Base-by-base conservation (phyloP, 2,113 vertebrate species). In the Thymallus thymallus region DNA sequence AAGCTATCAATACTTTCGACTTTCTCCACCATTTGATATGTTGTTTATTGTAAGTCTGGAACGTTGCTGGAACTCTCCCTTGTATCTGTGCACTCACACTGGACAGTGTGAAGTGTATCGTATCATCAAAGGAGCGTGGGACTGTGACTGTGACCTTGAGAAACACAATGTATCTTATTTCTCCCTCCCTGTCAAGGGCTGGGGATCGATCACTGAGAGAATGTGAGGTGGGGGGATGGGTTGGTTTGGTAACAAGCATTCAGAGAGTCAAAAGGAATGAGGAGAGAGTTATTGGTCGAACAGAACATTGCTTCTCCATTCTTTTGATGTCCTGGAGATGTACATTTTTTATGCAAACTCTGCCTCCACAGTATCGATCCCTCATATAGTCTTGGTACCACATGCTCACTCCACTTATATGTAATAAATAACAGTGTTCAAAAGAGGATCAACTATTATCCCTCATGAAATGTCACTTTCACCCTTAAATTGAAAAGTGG, bases 61-160 rank as follows among this genome's bases (percentile, higher is more conserved):
- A 74, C 80, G 82, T 81, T 20, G 22, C 80, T 79, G 76, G 74
- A 81, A 82, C 76, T 71, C 74, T 77, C 72, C 75, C 74, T 81
- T 87, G 83, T 86, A 78, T 71, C 26, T 76, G 75, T 78, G 80
- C 68, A 29, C 85, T 85, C 78, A 41, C 81, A 72, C 0, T 61
- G 26, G 82, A 82, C 60, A 16, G 76, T 77, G 81, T 85, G 82
- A 90, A 84, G 87, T 87, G 78, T 87, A 85, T 86, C 74, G 14
- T 71, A 82, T 90, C 80, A 84, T 88, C 75, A 69, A 78, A 77
- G 78, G 76, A 82, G 77, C 72, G 80, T 75, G 77, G 84, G 84
- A 85, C 82, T 83, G 84, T 81, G 82, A 86, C 74, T 30, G 77
- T 85, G 90, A 89, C 90, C 90, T 90, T 91, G 89, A 84, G 76